These are phyloP conservation scores for Equus quagga DNA, from an alignment of 2,113 vertebrate genomes.

Conservation along the genomic window DNA sequence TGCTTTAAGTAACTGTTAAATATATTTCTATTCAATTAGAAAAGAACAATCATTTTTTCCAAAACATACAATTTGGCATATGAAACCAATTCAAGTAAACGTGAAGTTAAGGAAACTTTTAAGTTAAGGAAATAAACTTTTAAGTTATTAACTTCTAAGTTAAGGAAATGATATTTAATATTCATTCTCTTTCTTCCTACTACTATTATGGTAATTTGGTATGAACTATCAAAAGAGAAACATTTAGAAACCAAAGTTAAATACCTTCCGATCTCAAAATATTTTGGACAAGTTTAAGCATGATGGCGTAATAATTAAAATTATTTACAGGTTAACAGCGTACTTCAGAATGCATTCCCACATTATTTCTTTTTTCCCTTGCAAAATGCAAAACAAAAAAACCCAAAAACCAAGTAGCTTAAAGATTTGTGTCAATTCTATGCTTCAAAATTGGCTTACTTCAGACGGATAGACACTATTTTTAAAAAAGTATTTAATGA, in stretches of 20 bases:
- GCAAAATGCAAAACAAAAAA: not conserved
- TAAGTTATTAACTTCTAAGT: no score
- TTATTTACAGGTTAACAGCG: not conserved
- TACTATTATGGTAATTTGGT: not conserved
- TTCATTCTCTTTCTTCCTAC: constrained; percentile 20
- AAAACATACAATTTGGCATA: not conserved
- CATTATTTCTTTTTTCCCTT: constrained; percentile 11
- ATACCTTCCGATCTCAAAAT: not conserved
- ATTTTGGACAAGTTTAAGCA: constrained; percentile 15
- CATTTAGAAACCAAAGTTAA: constrained; percentile 30
- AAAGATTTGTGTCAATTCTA: not conserved
- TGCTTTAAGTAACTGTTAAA: constrained; percentile 29
- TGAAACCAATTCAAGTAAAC: not conserved
- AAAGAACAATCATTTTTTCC: not conserved
- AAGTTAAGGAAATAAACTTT: no score
- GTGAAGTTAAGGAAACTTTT: no score
- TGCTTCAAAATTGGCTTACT: not conserved
- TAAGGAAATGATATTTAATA: not conserved
- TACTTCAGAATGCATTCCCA: not conserved
- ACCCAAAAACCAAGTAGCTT: not conserved
- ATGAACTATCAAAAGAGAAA: constrained; percentile 33
- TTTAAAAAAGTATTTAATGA: constrained; percentile 9
- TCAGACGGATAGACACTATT: not conserved
- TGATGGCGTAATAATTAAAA: not conserved
- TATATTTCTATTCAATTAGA: constrained; percentile 28